phyloP scores from a whole-genome alignment of 1,140 invertebrate genomes.

The Drosophila albomicans region DNA sequence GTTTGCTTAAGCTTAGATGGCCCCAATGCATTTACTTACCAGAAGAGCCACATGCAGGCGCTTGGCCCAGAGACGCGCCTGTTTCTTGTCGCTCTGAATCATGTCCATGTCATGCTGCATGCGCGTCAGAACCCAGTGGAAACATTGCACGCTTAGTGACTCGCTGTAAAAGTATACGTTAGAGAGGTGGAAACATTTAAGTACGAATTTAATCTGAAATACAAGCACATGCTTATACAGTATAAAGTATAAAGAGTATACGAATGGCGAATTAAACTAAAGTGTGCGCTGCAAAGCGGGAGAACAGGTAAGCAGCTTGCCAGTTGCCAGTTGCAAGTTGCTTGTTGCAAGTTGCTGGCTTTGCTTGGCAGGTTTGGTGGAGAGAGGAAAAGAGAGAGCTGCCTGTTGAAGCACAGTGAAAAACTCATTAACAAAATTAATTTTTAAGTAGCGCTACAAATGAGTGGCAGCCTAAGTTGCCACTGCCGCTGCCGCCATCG shows the following conservation, averaged over 20 bases:
- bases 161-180: slow-evolving; percentile 87
- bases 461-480: slow-evolving; percentile 74
- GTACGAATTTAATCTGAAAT: slow-evolving; percentile 26
- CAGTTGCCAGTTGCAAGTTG: slow-evolving; percentile 32
- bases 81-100: slow-evolving; percentile 94
- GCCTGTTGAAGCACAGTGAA: slow-evolving; percentile 56
- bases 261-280: slow-evolving; percentile 52
- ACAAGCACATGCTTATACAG: background rate
- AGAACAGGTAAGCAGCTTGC: slow-evolving; percentile 68
- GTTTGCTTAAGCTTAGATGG: slow-evolving; percentile 39
- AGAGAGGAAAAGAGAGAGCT: slow-evolving; percentile 9
- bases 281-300: background rate
- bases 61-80: slow-evolving; percentile 92
- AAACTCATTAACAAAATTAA: slow-evolving; percentile 84
- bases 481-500: slow-evolving; percentile 12
- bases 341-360: slow-evolving; percentile 2
- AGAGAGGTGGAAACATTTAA: slow-evolving; percentile 31
- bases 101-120: slow-evolving; percentile 96
- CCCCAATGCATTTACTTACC: slow-evolving; percentile 84
- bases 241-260: slow-evolving; percentile 35
- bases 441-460: slow-evolving; percentile 79
- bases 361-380: slow-evolving; percentile 42
- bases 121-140: slow-evolving; percentile 97
- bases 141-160: slow-evolving; percentile 94
- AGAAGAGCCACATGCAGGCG: slow-evolving; percentile 92